These are phyloP conservation scores for Eptatretus atami DNA, from an alignment of 2,797 vertebrate genomes.

Conservation along the genomic window DNA sequence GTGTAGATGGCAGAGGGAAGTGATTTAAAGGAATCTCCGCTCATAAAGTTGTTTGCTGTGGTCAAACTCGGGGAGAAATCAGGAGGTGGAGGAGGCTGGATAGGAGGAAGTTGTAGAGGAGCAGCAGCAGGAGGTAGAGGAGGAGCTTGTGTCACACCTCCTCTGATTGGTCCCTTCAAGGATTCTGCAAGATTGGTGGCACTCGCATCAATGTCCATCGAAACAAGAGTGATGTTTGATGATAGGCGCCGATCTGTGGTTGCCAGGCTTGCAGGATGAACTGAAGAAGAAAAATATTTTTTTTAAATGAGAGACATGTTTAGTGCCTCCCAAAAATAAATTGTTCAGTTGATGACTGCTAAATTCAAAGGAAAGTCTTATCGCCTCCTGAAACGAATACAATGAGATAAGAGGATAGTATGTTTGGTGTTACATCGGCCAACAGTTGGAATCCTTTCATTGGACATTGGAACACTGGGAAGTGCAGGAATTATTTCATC, in stretches of 20 bases:
- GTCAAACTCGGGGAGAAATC: background rate
- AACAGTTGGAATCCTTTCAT: no score
- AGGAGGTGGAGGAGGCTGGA: background rate
- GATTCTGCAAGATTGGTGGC: background rate
- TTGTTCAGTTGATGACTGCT: no score
- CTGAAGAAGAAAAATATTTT: no score
- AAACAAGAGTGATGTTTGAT: background rate
- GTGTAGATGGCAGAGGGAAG: background rate
- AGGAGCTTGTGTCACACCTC: background rate
- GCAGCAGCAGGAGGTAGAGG: background rate
- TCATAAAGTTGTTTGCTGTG: background rate
- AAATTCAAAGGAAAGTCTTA: no score
- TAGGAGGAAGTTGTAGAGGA: background rate
- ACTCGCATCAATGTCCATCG: background rate
- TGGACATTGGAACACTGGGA: no score
- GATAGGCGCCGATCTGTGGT: constrained; percentile 2
- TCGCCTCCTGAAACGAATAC: no score
- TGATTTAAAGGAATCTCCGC: background rate
- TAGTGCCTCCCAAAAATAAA: no score
- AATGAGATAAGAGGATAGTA: no score
- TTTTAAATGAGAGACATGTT: no score
- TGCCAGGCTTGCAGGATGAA: background rate
- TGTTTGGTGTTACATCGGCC: no score
- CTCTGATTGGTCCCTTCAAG: background rate
- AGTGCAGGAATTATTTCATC: no score